Evolutionary conservation across 2,797 vertebrate genomes (phyloP).

Genomic region (Anisognathus igniventris): DNA sequence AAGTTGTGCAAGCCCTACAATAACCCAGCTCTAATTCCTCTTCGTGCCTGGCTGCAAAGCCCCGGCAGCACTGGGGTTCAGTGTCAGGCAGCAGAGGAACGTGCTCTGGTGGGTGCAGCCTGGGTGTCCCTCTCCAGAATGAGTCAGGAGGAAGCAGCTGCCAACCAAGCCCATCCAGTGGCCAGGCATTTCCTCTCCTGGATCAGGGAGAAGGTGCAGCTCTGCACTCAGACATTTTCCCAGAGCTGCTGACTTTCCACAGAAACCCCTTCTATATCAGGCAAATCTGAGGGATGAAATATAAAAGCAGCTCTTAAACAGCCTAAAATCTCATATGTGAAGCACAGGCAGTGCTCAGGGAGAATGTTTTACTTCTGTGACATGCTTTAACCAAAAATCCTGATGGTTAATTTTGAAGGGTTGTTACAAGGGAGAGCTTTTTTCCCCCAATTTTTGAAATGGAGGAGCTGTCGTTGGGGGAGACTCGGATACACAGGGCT

Average conservation of each 20-base stretch:
- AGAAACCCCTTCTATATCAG: not conserved
- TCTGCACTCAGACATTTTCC: not conserved
- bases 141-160: not conserved
- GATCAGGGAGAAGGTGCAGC: not conserved
- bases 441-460: accelerated
- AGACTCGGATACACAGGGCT: accelerated
- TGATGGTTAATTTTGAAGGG: not conserved
- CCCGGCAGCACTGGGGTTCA: accelerated
- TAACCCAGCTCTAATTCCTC: not conserved
- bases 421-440: not conserved
- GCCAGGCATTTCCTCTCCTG: not conserved
- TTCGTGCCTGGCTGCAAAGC: not conserved
- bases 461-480: not conserved
- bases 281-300: not conserved
- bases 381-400: not conserved
- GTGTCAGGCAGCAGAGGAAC: not conserved
- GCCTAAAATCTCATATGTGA: not conserved
- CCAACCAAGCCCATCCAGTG: accelerated
- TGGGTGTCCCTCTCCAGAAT: not conserved
- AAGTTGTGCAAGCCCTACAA: not conserved
- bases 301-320: not conserved
- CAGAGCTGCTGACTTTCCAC: not conserved
- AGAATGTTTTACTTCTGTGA: not conserved
- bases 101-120: not conserved
- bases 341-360: not conserved